phyloP scores from a whole-genome alignment of 2,888 invertebrate genomes.

The Antheraea assamensis region DNA sequence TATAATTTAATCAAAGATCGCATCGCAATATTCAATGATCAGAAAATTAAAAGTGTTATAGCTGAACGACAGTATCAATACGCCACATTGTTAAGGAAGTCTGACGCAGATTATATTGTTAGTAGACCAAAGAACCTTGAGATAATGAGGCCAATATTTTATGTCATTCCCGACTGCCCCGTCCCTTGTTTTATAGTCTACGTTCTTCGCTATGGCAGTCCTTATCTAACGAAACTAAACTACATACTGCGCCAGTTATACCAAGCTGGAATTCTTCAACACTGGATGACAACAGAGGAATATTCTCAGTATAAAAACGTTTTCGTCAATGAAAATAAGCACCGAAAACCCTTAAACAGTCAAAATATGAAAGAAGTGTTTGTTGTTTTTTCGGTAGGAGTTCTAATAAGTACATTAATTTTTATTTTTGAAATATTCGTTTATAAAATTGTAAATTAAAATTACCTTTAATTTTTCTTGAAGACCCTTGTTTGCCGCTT shows the following conservation, averaged over 20 bases:
- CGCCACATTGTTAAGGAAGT: constrained; percentile 75
- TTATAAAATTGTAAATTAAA: constrained; percentile 19
- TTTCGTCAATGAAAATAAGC: constrained; percentile 45
- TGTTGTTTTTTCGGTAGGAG: constrained; percentile 55
- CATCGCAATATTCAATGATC: constrained; percentile 63
- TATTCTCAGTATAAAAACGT: constrained; percentile 42
- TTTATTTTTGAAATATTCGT: constrained; percentile 55
- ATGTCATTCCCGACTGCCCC: constrained; percentile 76
- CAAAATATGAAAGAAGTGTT: constrained; percentile 75
- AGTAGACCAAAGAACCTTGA: constrained; percentile 54
- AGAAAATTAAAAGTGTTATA: constrained; percentile 60
- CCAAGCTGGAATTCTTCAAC: constrained; percentile 76
- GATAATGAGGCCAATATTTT: constrained; percentile 72
- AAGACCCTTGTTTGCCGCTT: constrained; percentile 84
- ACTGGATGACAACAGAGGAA: constrained; percentile 64
- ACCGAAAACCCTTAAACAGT: constrained; percentile 63
- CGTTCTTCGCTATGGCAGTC: constrained; percentile 82
- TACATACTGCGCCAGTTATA: constrained; percentile 68
- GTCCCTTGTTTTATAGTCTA: constrained; percentile 81
- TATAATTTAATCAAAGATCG: constrained; percentile 52
- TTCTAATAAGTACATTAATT: constrained; percentile 47
- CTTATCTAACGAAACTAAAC: constrained; percentile 75
- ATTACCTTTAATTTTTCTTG: constrained; percentile 85
- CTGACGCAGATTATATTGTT: constrained; percentile 60
- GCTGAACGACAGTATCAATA: constrained; percentile 65